phyloP scores from a whole-genome alignment of 2,797 vertebrate genomes.

The Gambelia wislizenii region DNA sequence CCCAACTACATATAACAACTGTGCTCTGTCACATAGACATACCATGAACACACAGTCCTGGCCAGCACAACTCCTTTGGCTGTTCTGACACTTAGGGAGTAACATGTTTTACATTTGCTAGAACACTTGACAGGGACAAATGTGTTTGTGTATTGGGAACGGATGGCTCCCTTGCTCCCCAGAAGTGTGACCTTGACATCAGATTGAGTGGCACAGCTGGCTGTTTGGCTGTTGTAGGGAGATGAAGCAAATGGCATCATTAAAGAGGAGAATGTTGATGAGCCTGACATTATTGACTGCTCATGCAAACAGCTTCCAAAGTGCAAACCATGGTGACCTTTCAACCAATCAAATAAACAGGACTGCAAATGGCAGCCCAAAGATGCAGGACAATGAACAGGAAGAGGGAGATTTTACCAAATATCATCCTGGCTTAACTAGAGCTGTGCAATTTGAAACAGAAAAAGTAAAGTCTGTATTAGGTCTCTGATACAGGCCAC shows the following conservation, averaged over 20 bases:
- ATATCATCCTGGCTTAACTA: background rate
- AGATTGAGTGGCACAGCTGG: background rate
- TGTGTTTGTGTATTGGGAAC: background rate
- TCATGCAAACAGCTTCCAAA: conserved; percentile 17
- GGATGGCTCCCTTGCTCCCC: background rate
- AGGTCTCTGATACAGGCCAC: background rate
- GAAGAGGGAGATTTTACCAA: background rate
- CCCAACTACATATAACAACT: background rate
- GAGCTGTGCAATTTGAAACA: background rate
- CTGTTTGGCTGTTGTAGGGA: background rate
- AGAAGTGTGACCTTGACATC: conserved; percentile 19
- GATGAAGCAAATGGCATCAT: conserved; percentile 24
- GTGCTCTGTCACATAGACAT: conserved; percentile 24
- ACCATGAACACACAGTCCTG: conserved; percentile 20
- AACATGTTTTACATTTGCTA: background rate
- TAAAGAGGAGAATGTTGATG: conserved; percentile 18
- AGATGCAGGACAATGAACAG: background rate
- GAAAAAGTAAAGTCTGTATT: background rate
- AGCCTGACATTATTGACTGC: conserved; percentile 20
- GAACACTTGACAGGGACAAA: conserved; percentile 9
- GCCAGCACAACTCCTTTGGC: conserved; percentile 17
- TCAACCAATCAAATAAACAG: conserved; percentile 21
- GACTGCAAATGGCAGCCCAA: conserved; percentile 3
- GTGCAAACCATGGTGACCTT: conserved; percentile 19
- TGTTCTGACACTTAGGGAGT: conserved; percentile 22